A percentile compares a stretch with the other conserved stretches of the same genome.
phyloP scores from a whole-genome alignment of 2,888 invertebrate genomes.

The Spisula subtruncata region DNA sequence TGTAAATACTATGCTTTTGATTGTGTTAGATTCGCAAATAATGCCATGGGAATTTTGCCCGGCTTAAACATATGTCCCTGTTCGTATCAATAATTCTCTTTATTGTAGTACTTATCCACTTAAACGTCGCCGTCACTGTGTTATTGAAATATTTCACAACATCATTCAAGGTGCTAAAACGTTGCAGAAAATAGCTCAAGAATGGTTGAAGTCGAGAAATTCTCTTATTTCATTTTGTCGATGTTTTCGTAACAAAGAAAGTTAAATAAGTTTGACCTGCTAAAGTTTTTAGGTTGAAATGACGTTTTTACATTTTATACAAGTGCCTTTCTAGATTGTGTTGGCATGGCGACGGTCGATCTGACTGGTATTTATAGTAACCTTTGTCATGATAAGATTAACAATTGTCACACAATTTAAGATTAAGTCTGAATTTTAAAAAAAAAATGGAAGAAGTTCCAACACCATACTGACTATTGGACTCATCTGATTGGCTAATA shows the following conservation, averaged over 20 bases:
- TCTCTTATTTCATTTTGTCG: neutral
- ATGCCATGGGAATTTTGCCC: conserved; percentile 42
- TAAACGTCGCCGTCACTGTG: conserved; percentile 16
- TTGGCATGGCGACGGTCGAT: neutral
- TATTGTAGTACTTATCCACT: conserved; percentile 50
- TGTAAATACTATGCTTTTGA: conserved; percentile 14
- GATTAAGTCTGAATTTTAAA: neutral
- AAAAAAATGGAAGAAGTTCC: neutral
- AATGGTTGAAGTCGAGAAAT: neutral
- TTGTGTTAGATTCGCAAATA: conserved; percentile 40
- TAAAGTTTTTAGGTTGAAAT: no score
- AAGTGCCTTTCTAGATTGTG: neutral
- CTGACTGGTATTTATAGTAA: conserved; percentile 8
- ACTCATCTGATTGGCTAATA: neutral
- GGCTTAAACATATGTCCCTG: conserved; percentile 36
- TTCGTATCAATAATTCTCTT: conserved; percentile 54
- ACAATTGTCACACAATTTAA: neutral
- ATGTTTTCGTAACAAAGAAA: conserved; percentile 6
- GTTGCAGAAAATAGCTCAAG: neutral
- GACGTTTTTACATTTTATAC: neutral
- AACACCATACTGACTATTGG: neutral
- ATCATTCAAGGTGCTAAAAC: neutral
- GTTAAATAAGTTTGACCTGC: neutral
- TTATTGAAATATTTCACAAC: neutral
- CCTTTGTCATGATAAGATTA: conserved; percentile 9